Base-by-base conservation (phyloP, 2,888 invertebrate genomes). In the Cinara cedri region DNA sequence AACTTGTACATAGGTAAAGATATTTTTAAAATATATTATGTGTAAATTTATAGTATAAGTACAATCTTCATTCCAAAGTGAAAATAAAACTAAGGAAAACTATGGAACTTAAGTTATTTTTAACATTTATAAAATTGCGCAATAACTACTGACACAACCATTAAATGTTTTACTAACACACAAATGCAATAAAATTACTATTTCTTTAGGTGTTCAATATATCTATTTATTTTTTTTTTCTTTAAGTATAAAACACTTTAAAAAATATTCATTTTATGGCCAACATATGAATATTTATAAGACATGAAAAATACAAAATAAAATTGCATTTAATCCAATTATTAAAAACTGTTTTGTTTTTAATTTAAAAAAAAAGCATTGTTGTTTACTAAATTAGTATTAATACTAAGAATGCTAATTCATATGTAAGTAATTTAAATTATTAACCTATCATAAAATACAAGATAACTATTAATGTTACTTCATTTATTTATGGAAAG, bases 101-200 rank as follows among this genome's bases (percentile, higher is more conserved):
- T 49, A 60, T 62, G 60, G 49, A 49, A 49, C 57, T 46, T n/a
- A 24, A 74, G n/a, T 8, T 74, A 74, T 74, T 63, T 74, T 63
- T 74, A 74, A 74, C 49, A 62, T 63, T 34, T 11, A 21, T 11
- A 42, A 74, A 54, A 63, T 42, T 74, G 63, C 51, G 42, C 42
- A 63, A 34, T 63, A 11, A 51, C 74, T 54, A 63, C 51, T 34
- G 34, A 63, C 42, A 42, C 51, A 42, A 51, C 42, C 63, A 34
- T 63, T 63, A 74, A 63, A 74, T 42, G 51, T 63, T 63, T 19
- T 63, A 21, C 63, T 24, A 1, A 49, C 14, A 46, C 46, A 54
- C 55, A 71, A 70, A 54, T 49, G 51, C 21, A 9, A 65, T 65
- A 71, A 55, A 71, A 44, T 42, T 55, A 11, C 0, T 21, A 9